Conservation (phyloP, 2,888 invertebrate genomes). For the Sinhomidia bicolor region DNA sequence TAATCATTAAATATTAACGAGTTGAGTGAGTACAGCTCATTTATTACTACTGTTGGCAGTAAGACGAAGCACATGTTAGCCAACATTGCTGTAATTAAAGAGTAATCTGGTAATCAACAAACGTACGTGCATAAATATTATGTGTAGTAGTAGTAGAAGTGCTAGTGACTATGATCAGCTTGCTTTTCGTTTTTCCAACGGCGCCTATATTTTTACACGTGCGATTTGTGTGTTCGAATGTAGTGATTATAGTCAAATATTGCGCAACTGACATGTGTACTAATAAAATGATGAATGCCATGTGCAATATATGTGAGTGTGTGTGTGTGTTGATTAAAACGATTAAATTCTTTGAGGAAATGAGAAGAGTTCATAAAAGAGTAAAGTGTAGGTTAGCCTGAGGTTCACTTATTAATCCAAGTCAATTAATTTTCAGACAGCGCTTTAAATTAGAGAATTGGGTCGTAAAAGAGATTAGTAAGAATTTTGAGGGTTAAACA, state of each 20-base stretch:
- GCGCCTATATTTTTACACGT: too few species aligned
- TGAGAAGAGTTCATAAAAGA: background rate
- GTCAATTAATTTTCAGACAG: background rate
- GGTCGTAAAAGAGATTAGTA: too few species aligned
- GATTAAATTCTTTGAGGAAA: background rate
- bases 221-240: too few species aligned
- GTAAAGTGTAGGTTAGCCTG: background rate
- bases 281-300: too few species aligned
- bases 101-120: conserved; percentile 7
- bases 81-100: background rate
- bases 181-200: too few species aligned
- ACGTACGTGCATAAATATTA: background rate
- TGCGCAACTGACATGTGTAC: too few species aligned
- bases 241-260: too few species aligned
- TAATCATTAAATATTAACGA: background rate
- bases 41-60: background rate
- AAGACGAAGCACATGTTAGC: background rate
- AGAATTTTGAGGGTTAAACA: too few species aligned
- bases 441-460: background rate
- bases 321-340: too few species aligned
- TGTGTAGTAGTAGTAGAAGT: background rate
- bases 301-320: too few species aligned
- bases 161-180: too few species aligned
- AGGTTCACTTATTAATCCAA: background rate
- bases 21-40: background rate